phyloP scores from a whole-genome alignment of 2,113 vertebrate species.

The Peucedramus taeniatus region DNA sequence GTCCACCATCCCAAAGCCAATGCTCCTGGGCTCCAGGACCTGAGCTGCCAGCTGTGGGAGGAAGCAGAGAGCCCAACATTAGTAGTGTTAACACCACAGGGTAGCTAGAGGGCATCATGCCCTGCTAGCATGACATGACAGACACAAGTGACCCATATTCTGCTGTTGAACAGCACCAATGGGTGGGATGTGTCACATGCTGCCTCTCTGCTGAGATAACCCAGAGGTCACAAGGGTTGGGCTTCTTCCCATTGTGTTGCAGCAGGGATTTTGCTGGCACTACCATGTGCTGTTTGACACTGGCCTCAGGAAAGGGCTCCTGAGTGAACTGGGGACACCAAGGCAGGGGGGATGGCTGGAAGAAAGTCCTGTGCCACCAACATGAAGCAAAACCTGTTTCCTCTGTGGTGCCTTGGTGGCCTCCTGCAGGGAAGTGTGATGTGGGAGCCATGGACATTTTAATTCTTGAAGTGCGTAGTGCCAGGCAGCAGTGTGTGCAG shows the following conservation, averaged over 20 bases:
- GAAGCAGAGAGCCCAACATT: neutral
- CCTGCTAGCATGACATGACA: neutral
- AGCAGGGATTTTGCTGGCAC: neutral
- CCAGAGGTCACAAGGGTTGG: slow-evolving; percentile 3
- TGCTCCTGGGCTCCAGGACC: slow-evolving; percentile 86
- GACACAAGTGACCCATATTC: slow-evolving; percentile 11
- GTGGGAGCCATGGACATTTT: neutral
- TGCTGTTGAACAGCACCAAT: neutral
- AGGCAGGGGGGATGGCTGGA: neutral
- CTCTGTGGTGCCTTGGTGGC: neutral
- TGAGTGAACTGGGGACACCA: fast-evolving
- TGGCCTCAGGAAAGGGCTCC: neutral
- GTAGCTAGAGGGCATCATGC: neutral
- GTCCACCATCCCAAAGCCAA: slow-evolving; percentile 92
- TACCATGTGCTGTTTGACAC: neutral
- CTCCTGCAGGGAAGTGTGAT: fast-evolving
- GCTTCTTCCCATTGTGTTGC: slow-evolving; percentile 1
- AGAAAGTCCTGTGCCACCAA: neutral
- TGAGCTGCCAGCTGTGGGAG: slow-evolving; percentile 85
- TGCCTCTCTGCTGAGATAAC: neutral
- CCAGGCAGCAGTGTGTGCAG: neutral
- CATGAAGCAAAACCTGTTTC: neutral
- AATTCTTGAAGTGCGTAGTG: neutral
- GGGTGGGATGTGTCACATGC: neutral
- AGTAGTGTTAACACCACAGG: neutral